Conservation (phyloP, 1,140 invertebrate genomes). For the Brachionus manjavacas region DNA sequence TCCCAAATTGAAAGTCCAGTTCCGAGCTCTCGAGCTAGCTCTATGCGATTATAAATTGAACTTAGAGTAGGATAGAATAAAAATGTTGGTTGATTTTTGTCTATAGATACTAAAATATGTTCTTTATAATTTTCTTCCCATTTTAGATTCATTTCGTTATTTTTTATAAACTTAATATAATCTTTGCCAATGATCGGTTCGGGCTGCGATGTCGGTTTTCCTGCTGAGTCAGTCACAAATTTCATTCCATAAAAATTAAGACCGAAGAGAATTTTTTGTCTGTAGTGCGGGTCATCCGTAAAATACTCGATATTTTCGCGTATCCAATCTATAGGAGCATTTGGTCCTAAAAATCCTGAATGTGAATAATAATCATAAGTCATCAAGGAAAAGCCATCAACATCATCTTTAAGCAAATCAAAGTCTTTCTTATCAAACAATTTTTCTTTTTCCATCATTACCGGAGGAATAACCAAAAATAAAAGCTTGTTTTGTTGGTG, state of each 20-base stretch:
- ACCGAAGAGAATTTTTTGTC: conserved; percentile 76
- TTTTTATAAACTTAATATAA: conserved; percentile 57
- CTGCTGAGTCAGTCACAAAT: conserved; percentile 68
- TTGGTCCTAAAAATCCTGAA: conserved; percentile 60
- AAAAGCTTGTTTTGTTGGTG: conserved; percentile 48
- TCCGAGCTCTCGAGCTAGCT: conserved; percentile 71
- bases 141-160: conserved; percentile 53
- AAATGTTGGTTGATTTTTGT: conserved; percentile 49
- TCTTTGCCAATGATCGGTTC: conserved; percentile 46
- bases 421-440: conserved; percentile 73
- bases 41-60: conserved; percentile 73
- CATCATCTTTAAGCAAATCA: conserved; percentile 68
- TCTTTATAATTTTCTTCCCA: not conserved
- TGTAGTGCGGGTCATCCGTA: conserved; percentile 59
- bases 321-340: conserved; percentile 79
- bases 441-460: conserved; percentile 56
- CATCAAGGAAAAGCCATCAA: conserved; percentile 84
- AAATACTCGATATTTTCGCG: conserved; percentile 70
- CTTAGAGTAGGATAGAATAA: conserved; percentile 82
- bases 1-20: conserved; percentile 89
- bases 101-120: not conserved
- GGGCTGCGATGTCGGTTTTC: not conserved
- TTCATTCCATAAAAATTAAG: conserved; percentile 90
- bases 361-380: conserved; percentile 83
- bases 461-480: conserved; percentile 78